Evolutionary conservation across 2,797 vertebrate genomes (phyloP).

Genomic region (Oreochromis mossambicus): DNA sequence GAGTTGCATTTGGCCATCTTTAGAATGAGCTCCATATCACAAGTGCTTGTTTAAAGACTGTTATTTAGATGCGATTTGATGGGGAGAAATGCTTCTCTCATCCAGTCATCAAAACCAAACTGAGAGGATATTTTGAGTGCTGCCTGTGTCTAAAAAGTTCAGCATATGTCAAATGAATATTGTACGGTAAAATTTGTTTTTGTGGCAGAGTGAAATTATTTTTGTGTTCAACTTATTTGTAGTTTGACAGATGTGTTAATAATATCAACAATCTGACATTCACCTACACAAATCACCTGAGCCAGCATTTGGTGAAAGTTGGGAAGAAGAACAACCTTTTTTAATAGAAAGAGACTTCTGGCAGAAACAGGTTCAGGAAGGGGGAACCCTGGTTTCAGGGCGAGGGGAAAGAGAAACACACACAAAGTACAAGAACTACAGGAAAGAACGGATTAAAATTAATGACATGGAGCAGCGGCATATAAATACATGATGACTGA

Average conservation of each 20-base stretch:
- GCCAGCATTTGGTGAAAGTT: rapidly evolving
- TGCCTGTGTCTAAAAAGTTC: neutral
- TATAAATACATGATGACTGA: neutral
- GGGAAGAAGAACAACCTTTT: neutral
- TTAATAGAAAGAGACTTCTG: neutral
- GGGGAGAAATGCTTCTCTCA: neutral
- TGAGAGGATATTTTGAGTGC: neutral
- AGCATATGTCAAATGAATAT: neutral
- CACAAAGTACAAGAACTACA: neutral
- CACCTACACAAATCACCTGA: neutral
- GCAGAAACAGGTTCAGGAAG: neutral
- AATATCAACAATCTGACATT: neutral
- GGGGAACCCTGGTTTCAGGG: neutral
- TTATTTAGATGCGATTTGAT: neutral
- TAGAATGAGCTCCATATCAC: neutral
- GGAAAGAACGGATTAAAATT: neutral
- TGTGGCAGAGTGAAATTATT: neutral
- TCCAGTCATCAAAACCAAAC: neutral
- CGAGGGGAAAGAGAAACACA: neutral
- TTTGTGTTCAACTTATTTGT: neutral
- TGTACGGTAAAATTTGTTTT: neutral
- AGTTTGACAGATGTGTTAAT: neutral
- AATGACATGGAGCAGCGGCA: neutral
- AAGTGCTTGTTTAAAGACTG: rapidly evolving
- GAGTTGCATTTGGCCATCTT: neutral